These are phyloP conservation scores for Ptyas mucosa DNA, from an alignment of 2,113 vertebrate genomes.

Conservation along the genomic window DNA sequence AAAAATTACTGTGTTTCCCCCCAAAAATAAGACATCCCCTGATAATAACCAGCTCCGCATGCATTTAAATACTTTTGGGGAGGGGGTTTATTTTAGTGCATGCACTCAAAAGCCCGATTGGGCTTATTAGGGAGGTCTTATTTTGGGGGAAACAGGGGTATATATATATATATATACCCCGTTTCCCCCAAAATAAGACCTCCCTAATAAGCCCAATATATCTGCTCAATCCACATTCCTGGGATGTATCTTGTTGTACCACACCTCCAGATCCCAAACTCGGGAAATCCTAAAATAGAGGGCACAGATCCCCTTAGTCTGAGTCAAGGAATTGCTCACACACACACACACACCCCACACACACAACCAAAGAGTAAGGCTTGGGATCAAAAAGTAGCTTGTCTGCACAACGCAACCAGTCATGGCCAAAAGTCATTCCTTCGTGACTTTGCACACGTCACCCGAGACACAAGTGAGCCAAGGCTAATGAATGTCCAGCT, in stretches of 20 bases:
- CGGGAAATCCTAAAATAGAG: background rate
- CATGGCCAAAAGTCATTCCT: slow-evolving; percentile 31
- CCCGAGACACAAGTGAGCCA: slow-evolving; percentile 39
- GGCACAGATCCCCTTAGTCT: background rate
- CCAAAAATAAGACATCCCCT: no score
- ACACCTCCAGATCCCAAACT: background rate
- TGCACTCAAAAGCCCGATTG: no score
- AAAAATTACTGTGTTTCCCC: background rate
- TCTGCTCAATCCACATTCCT: no score
- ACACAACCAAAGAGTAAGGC: background rate
- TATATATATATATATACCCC: no score
- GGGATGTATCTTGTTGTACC: background rate
- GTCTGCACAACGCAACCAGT: slow-evolving; percentile 35
- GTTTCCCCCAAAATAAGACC: no score
- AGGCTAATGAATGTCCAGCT: slow-evolving; percentile 27
- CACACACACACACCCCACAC: no score
- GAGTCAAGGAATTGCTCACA: background rate
- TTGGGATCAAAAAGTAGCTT: slow-evolving; percentile 28
- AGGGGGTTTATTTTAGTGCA: no score
- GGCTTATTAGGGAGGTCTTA: no score
- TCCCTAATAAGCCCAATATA: no score
- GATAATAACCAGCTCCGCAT: no score
- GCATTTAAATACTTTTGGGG: no score
- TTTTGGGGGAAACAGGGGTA: no score
- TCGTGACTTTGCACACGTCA: slow-evolving; percentile 47